Conservation (phyloP, 2,797 vertebrate genomes). For the Crax fasciolata region DNA sequence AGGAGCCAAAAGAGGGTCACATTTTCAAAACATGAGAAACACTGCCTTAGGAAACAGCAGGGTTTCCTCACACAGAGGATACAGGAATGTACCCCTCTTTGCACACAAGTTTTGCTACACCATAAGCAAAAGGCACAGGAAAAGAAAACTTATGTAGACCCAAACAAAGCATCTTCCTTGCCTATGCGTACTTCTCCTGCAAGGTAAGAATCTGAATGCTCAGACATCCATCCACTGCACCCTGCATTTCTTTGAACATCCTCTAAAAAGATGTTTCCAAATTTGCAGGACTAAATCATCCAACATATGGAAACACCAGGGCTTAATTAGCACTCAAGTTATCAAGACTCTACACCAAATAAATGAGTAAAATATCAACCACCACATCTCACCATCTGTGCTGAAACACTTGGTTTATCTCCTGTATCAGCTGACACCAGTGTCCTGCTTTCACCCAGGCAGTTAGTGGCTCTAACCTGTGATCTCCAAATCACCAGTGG, state of each 20-base stretch:
- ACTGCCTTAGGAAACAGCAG: background rate
- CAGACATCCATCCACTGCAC: background rate
- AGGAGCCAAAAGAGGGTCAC: background rate
- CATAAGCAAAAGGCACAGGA: background rate
- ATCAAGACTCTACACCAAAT: background rate
- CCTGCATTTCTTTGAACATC: background rate
- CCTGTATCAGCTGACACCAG: background rate
- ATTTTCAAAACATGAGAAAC: slow-evolving; percentile 8
- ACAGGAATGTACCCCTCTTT: background rate
- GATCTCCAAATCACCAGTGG: background rate
- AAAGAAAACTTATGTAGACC: slow-evolving; percentile 1
- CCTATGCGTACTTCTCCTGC: background rate
- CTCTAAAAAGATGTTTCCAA: background rate
- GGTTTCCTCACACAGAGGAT: background rate
- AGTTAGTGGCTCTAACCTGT: background rate
- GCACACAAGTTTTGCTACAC: background rate
- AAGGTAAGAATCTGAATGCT: background rate
- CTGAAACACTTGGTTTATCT: background rate
- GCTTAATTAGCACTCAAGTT: background rate
- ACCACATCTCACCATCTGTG: background rate
- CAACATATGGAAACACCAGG: rapidly evolving
- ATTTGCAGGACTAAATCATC: background rate
- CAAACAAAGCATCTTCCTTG: background rate
- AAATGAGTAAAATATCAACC: background rate
- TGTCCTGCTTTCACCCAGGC: background rate